Evolutionary conservation across 2,113 vertebrate genomes (phyloP).

Genomic region (Piprites chloris): DNA sequence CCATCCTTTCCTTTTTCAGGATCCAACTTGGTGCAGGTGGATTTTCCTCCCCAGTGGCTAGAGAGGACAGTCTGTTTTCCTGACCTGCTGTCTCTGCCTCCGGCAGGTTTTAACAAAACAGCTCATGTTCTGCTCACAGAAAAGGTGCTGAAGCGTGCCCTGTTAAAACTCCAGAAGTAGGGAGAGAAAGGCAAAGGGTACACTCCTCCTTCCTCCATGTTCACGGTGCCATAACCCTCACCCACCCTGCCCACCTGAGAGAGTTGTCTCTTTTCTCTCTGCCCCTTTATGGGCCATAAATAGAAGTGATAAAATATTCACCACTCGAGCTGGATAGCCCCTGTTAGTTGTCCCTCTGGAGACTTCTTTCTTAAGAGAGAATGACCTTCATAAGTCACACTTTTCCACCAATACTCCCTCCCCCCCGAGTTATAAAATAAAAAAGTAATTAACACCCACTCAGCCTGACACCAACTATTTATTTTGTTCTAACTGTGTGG

Average conservation of each 20-base stretch:
- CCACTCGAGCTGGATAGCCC: neutral
- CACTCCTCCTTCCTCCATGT: neutral
- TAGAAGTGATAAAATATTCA: neutral
- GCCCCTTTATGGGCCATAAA: neutral
- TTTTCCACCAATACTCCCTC: slow-evolving; percentile 22
- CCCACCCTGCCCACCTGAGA: neutral
- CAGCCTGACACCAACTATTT: slow-evolving; percentile 79
- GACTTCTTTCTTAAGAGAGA: slow-evolving; percentile 1
- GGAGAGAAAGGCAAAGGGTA: neutral
- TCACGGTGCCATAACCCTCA: neutral
- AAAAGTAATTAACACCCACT: slow-evolving; percentile 80
- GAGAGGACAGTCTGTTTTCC: accelerated
- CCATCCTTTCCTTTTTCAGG: neutral
- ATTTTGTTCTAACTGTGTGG: slow-evolving; percentile 80
- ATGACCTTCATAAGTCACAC: slow-evolving; percentile 65
- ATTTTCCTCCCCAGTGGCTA: neutral
- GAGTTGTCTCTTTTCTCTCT: neutral
- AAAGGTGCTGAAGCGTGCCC: neutral
- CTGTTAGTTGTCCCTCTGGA: neutral
- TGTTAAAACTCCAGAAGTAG: neutral
- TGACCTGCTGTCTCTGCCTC: neutral
- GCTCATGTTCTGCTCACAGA: neutral
- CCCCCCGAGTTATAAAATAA: slow-evolving; percentile 58
- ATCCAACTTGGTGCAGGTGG: neutral
- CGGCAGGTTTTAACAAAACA: neutral